A percentile compares a stretch with the other conserved stretches of the same genome.
Evolutionary conservation across 2,113 vertebrate genomes (phyloP).

Genomic region (Paratilapia polleni): DNA sequence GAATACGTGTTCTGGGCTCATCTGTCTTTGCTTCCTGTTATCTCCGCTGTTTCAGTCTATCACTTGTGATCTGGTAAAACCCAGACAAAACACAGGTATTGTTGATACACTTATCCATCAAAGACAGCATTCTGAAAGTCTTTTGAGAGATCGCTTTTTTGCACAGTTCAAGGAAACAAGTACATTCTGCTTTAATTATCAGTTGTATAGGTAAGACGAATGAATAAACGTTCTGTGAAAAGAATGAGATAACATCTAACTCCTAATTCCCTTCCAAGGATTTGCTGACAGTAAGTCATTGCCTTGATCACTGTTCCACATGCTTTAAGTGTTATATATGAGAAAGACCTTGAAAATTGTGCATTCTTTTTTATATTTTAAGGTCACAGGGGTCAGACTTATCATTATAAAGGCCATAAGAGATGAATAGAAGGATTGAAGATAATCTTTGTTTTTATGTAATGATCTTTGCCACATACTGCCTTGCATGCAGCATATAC

Average conservation of each 20-base stretch:
- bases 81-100: slow-evolving; percentile 28
- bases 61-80: slow-evolving; percentile 34
- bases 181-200: slow-evolving; percentile 41
- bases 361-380: slow-evolving; percentile 35
- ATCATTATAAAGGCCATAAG: slow-evolving; percentile 31
- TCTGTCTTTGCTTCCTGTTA: slow-evolving; percentile 4
- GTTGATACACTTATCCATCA: slow-evolving; percentile 25
- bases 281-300: slow-evolving; percentile 39
- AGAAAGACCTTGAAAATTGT: slow-evolving; percentile 52
- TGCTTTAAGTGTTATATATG: slow-evolving; percentile 33
- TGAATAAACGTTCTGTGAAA: slow-evolving; percentile 55
- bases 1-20: not conserved
- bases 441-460: slow-evolving; percentile 40
- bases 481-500: not conserved
- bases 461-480: slow-evolving; percentile 27
- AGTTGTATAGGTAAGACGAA: slow-evolving; percentile 24
- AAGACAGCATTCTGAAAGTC: slow-evolving; percentile 31
- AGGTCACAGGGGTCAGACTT: slow-evolving; percentile 43
- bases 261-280: slow-evolving; percentile 57
- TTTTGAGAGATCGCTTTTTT: slow-evolving; percentile 30
- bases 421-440: slow-evolving; percentile 34
- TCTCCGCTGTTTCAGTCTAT: not conserved
- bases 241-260: slow-evolving; percentile 47
- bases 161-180: slow-evolving; percentile 41
- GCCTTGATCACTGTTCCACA: slow-evolving; percentile 48